Evolutionary conservation across 2,888 invertebrate species (phyloP), one percentile per base, ranked within the genome.

Genomic region (Drosophila subsilvestris): DNA sequence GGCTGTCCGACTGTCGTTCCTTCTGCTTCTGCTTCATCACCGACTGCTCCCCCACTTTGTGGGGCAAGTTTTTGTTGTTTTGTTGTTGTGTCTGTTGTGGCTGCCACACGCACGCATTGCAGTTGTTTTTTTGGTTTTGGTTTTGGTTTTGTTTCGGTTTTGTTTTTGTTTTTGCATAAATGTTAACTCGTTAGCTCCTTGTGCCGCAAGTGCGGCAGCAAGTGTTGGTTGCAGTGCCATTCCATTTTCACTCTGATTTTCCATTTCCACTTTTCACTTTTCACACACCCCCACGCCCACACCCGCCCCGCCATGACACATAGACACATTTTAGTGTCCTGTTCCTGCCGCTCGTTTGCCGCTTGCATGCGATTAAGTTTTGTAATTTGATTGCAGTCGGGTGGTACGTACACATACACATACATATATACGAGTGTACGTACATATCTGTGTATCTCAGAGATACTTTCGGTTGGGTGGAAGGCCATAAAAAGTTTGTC

Each of bases 281-380:
- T 78, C 62, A 63, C 53, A 63, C 60, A 76, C 32, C 29, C 17
- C 7, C 55, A 4, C 54, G 70, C 81, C 82, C 76, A 73, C 71
- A 55, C 76, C 59, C 57, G 25, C 61, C 62, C 80, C 85, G 71
- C 78, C 88, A 65, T 57, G 65, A 56, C 74, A 78, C 63, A 74
- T 55, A 49, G 49, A 73, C 74, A 70, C 75, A 74, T 71, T 57
- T 45, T 67, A 76, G 74, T 66, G 37, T 37, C 37, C 37, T 66
- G 76, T 70, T 63, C 27, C 54, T 61, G 66, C 49, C 74, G 89
- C 81, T 87, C 79, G 79, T 76, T 29, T 12, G 32, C 32, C 12
- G 12, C 12, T 85, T 89, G 86, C 90, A 89, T 89, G 88, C 89
- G 90, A 88, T 88, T 89, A 90, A 14, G 89, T 89, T 80, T 82